Conservation (phyloP, 2,797 vertebrate species). For the Crocidura indochinensis region DNA sequence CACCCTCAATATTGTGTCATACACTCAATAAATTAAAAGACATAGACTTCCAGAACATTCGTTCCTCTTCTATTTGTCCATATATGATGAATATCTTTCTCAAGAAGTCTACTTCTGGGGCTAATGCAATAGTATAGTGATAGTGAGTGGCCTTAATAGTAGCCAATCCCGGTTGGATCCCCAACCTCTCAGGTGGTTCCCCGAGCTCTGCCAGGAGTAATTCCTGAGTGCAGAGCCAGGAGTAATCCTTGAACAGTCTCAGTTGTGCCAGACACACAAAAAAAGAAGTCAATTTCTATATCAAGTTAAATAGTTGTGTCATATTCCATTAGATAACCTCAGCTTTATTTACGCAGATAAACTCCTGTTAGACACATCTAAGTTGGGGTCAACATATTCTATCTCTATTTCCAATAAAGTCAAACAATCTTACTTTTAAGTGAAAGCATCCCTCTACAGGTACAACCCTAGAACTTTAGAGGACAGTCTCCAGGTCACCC, state of each 20-base stretch:
- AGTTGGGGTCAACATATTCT: not conserved
- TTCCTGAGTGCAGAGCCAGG: too few species aligned
- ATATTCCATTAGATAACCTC: not conserved
- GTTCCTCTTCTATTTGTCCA: not conserved
- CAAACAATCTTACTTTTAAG: constrained; percentile 27
- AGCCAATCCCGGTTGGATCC: too few species aligned
- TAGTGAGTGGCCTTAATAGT: too few species aligned
- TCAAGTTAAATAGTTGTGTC: not conserved
- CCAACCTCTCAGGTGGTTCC: too few species aligned
- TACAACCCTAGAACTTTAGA: not conserved
- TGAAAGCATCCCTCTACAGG: not conserved
- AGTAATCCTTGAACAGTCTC: too few species aligned
- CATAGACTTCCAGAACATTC: not conserved
- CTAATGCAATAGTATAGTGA: too few species aligned
- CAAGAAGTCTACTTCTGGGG: not conserved
- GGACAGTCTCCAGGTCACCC: not conserved
- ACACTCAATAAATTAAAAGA: not conserved
- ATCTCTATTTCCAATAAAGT: constrained; percentile 10
- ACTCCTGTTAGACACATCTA: not conserved
- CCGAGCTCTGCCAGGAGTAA: too few species aligned
- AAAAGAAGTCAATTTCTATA: not conserved
- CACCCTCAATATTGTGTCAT: not conserved
- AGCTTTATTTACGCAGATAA: constrained; percentile 24
- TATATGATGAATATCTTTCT: not conserved
- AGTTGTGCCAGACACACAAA: too few species aligned